A percentile compares a stretch with the other conserved stretches of the same genome.
Conservation (phyloP, 2,888 invertebrate species). For the Eilema sororculum region DNA sequence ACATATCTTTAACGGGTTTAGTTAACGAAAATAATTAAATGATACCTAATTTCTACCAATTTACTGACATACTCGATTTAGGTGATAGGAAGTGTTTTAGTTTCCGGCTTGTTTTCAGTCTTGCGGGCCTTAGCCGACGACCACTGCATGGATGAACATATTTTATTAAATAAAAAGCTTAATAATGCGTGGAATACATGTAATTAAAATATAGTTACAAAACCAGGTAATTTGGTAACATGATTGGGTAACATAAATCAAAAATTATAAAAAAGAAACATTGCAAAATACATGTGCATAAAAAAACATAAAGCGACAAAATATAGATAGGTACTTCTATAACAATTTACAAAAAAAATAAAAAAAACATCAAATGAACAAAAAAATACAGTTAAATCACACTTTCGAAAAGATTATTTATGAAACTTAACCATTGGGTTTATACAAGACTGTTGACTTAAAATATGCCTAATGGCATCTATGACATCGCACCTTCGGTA, state of each 20-base stretch:
- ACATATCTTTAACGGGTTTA: too few species aligned
- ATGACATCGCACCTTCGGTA: too few species aligned
- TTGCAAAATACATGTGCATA: background rate
- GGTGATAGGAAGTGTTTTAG: background rate
- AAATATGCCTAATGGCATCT: too few species aligned
- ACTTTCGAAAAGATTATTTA: too few species aligned
- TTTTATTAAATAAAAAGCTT: constrained; percentile 47
- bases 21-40: too few species aligned
- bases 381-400: background rate
- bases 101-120: background rate
- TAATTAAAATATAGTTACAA: constrained; percentile 43
- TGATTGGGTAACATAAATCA: constrained; percentile 26
- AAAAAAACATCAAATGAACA: background rate
- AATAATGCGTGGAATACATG: constrained; percentile 36
- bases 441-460: too few species aligned
- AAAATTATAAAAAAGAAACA: constrained; percentile 12
- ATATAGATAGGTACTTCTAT: background rate
- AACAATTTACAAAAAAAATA: background rate
- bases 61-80: background rate
- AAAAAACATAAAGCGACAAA: constrained; percentile 3
- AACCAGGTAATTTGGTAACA: constrained; percentile 32
- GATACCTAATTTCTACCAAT: too few species aligned
- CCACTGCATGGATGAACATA: constrained; percentile 6
- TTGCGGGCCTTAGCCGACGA: background rate
- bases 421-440: too few species aligned